A percentile compares a stretch with the other conserved stretches of the same genome.
phyloP scores from a whole-genome alignment of 2,113 vertebrate genomes.

The Lophochroa leadbeateri region DNA sequence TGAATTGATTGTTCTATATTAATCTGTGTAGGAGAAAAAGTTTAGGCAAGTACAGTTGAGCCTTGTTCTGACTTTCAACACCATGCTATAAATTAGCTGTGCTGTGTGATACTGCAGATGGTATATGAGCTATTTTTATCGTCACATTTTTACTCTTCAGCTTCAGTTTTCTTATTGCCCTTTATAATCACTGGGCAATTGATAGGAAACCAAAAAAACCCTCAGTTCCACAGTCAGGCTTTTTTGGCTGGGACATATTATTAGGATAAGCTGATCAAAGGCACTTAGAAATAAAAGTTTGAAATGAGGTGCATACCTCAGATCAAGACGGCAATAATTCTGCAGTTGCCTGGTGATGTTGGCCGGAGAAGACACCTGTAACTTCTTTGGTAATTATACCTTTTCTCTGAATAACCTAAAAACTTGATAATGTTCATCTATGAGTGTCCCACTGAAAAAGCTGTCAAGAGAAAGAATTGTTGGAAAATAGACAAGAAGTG shows the following conservation, averaged over 20 bases:
- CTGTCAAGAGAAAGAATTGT: background rate
- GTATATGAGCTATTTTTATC: constrained; percentile 1
- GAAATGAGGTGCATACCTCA: background rate
- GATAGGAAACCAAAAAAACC: background rate
- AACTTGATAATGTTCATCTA: background rate
- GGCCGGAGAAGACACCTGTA: background rate
- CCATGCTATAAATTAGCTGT: background rate
- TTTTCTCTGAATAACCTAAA: background rate
- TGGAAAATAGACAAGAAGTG: background rate
- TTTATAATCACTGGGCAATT: background rate
- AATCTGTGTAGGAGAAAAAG: constrained; percentile 6
- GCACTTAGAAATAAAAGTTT: background rate
- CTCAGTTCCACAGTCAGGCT: background rate
- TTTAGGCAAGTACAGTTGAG: background rate
- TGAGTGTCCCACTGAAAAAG: background rate
- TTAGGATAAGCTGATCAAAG: background rate
- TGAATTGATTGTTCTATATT: constrained; percentile 26
- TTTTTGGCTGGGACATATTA: background rate
- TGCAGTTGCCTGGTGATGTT: background rate
- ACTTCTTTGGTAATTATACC: background rate
- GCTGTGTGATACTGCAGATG: constrained; percentile 5
- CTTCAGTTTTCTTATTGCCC: background rate
- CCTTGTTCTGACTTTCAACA: background rate
- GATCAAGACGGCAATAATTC: background rate
- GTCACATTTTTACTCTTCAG: background rate